Evolutionary conservation across 1,140 invertebrate species (phyloP), one percentile per base, ranked within the genome.

Genomic region (Subanguina moxae): DNA sequence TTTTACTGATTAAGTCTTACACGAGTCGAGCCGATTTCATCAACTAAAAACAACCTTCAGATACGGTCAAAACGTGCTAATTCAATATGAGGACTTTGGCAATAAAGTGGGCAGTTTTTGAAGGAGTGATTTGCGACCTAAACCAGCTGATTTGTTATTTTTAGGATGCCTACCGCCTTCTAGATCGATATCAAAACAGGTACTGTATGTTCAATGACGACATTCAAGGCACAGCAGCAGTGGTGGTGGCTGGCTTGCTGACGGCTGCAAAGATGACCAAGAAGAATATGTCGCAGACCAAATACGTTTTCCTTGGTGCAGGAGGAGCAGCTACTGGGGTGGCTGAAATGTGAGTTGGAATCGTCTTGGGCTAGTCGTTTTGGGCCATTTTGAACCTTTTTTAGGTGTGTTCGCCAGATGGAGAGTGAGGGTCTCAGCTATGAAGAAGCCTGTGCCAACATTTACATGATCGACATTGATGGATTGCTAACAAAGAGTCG

Each of bases 181-280:
- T 96, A 62, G 89, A 92, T 68, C 93, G 90, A 82, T 96, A 94
- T 82, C 86, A 90, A 62, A 84, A 90, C 67, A 86, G 87, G 57
- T 95, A 93, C 78, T 94, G 92, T 80, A 94, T 92, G 11, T 97
- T 97, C 80, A 97, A 97, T 80, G 93, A 97, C 82, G 93, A 97
- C 80, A 95, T 96, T 82, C 93, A 96, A 78, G 93, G 93, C 25
- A 96, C 93, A 0, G 93, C 93, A 0, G 88, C 90, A 32, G 93
- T 95, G 27, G 91, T 91, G 15, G 90, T 94, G 0, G 91, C 92
- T 28, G 93, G 93, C 5, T 84, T 97, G 7, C 83, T 93, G 43
- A 91, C 92, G 0, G 89, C 90, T 1, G 86, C 89, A 56, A 86
- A 90, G 74, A 85, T 94, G 19, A 93, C 91, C 0, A 87, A 87